A percentile compares a stretch with the other conserved stretches of the same genome.
phyloP scores from a whole-genome alignment of 2,888 invertebrate species.

The Hypomecis atomaria region DNA sequence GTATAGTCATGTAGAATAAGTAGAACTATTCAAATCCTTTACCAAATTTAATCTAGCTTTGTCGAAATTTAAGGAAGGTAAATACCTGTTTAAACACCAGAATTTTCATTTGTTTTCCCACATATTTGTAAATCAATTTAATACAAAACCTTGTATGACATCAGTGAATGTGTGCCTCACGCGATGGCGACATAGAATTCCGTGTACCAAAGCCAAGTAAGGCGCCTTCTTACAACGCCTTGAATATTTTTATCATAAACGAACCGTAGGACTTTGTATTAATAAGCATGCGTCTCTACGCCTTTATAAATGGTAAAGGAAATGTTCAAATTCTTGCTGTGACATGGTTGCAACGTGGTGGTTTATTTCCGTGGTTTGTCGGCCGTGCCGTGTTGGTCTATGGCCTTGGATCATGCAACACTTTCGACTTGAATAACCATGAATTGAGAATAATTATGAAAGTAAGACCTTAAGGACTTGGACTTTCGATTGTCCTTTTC shows the following conservation, averaged over 20 bases:
- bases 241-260: conserved; percentile 14
- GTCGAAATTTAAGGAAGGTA: too few species aligned
- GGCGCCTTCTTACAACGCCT: conserved; percentile 28
- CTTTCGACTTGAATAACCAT: conserved; percentile 24
- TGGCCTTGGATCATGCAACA: conserved; percentile 31
- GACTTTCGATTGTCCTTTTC: conserved; percentile 2
- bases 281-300: conserved; percentile 3
- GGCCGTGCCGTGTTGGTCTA: conserved; percentile 14
- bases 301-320: conserved; percentile 8
- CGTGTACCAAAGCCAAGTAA: conserved; percentile 24
- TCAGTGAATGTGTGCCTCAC: conserved; percentile 30
- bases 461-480: conserved; percentile 15
- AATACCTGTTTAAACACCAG: conserved; percentile 3
- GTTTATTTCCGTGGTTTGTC: conserved; percentile 6
- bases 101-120: conserved; percentile 10
- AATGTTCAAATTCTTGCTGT: conserved; percentile 13
- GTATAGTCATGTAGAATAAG: not conserved
- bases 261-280: conserved; percentile 14
- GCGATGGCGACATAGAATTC: conserved; percentile 28
- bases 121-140: conserved; percentile 33
- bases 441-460: conserved; percentile 21
- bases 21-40: too few species aligned
- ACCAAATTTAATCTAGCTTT: too few species aligned
- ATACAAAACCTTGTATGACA: conserved; percentile 27
- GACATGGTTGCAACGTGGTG: conserved; percentile 16